Evolutionary conservation across 35 echinoderm and acorn worm species (phyloP), one percentile per base, ranked within the genome.

Genomic region (Heliocidaris erythrogramma): DNA sequence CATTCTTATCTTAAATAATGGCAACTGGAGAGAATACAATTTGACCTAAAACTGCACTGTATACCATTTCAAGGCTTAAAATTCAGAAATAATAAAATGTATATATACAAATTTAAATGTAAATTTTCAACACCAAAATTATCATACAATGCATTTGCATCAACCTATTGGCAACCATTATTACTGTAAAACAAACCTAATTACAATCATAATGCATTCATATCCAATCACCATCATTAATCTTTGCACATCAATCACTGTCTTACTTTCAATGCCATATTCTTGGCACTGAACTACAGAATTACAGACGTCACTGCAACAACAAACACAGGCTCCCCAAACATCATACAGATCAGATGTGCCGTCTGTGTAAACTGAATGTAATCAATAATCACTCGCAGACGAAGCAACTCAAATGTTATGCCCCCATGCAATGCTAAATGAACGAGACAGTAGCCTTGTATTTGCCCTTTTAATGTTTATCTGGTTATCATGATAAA

Each of bases 321-420:
- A 78, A 78, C 65, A 78, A 78, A 78, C 65, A 78, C 65, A 78
- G 21, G 27, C 65, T 78, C 65, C 65, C 17, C 65, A n/a, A 78
- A 78, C 65, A 78, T 78, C 65, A 78, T 2, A 78, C 14, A 78
- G 65, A 78, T 78, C 65, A 78, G 0, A 78, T 78, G 65, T 78
- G 65, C 65, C 65, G 21, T 78, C 65, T 78, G 65, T 78, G 27
- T n/a, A 78, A 78, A 78, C 65, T 78, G 27, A 60, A 78, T 78
- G 65, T 78, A 78, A 78, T 78, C 65, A 78, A 78, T 78, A 78
- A 78, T 78, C 65, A 78, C 65, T 78, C 21, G 65, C 27, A 78
- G 65, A 78, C 27, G 65, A 56, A 78, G 65, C 65, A 78, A 21
- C 21, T 78, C 21, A 78, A 78, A 78, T 78, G 65, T 78, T 78